Base-by-base conservation (phyloP, 1,140 invertebrate genomes). In the Pseudoatta argentina region DNA sequence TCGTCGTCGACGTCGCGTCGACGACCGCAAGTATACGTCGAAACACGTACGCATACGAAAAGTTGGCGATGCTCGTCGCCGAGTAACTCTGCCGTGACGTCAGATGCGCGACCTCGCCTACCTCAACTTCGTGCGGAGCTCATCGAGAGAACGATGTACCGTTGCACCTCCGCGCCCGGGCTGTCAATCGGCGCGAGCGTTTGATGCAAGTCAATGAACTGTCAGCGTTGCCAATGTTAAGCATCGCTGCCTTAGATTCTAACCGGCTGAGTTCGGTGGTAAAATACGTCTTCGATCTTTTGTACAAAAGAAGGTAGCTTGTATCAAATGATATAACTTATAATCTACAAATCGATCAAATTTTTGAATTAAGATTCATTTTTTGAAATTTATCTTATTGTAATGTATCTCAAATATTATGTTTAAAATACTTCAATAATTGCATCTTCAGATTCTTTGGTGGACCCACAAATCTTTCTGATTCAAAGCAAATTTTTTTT, bases 31-130 rank as follows among this genome's bases (percentile, higher is more conserved):
- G 87, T 87, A 85, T 88, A 82, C 79, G 57, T 34, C 82, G 78
- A 83, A 76, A 69, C 86, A 86, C 86, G 87, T 89, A 89, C 69
- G 88, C 88, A 67, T 86, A 87, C 87, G 88, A 88, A 90, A 81
- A 92, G 87, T 88, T 87, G 88, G 87, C 91, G 87, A 91, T 90
- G 87, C 79, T 86, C 86, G 87, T 88, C 69, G 87, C 87, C 89
- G 89, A 91, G 83, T 93, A 91, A 93, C 91, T 92, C 88, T 88
- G 86, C 81, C 85, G 88, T 94, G 94, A 95, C 94, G 94, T 95
- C 94, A 95, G 83, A 88, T 85, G 64, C 90, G 87, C 94, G 92
- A 94, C 94, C 94, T 94, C 94, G 93, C 94, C 94, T 94, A 95
- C 94, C 93, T 94, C 94, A 94, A 94, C 93, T 90, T 93, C 87